These are phyloP conservation scores for Willisornis vidua DNA, from an alignment of 2,113 vertebrate species.

Conservation along the genomic window DNA sequence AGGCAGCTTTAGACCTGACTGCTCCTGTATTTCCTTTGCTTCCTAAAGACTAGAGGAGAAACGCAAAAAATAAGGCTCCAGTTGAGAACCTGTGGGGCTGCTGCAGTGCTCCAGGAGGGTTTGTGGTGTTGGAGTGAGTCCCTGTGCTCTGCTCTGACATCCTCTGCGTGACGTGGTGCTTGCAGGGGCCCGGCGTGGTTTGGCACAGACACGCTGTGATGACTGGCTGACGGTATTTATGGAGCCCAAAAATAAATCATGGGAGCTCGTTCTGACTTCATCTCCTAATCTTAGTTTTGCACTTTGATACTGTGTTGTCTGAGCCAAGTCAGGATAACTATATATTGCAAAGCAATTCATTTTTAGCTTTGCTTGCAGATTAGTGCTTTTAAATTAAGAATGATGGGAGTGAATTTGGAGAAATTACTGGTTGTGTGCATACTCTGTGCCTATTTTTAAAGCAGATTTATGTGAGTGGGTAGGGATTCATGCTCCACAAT, in stretches of 20 bases:
- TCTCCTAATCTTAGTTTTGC: slow-evolving; percentile 61
- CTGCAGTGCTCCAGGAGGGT: neutral
- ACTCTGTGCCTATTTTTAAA: neutral
- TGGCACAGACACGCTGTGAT: slow-evolving; percentile 1
- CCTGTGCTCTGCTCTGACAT: neutral
- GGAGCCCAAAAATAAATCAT: slow-evolving; percentile 50
- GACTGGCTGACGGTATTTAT: slow-evolving; percentile 54
- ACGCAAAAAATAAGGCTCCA: neutral
- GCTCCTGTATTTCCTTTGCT: neutral
- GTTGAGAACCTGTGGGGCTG: neutral
- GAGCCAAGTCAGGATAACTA: slow-evolving; percentile 44
- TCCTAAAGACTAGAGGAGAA: neutral
- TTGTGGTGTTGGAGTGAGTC: neutral
- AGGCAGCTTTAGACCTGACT: neutral
- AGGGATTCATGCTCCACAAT: neutral
- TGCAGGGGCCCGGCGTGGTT: slow-evolving; percentile 11
- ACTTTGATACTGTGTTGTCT: slow-evolving; percentile 47
- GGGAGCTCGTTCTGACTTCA: slow-evolving; percentile 54
- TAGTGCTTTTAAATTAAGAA: slow-evolving; percentile 34
- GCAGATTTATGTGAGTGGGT: neutral
- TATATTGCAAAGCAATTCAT: slow-evolving; percentile 12
- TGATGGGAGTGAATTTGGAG: neutral
- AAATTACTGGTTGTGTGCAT: neutral
- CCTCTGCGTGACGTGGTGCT: slow-evolving; percentile 6
- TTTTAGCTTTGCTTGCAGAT: slow-evolving; percentile 62